A percentile compares a stretch with the other conserved stretches of the same genome.
Evolutionary conservation across 2,888 invertebrate genomes (phyloP).

Genomic region (Drosophila fulvimacula): DNA sequence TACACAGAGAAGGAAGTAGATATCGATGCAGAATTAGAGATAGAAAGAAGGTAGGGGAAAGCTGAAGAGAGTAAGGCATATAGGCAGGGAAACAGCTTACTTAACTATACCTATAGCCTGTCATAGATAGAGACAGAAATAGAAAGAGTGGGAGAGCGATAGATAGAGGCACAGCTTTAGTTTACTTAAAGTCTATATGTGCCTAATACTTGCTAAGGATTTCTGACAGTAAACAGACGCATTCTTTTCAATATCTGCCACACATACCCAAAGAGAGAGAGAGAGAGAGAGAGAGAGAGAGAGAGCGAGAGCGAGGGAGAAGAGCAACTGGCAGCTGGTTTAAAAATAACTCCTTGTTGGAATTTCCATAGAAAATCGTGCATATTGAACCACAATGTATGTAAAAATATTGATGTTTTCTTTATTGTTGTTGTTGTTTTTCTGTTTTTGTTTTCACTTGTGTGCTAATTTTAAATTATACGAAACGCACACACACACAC

Average conservation of each 20-base stretch:
- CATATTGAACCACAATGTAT: slow-evolving; percentile 64
- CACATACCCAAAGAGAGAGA: neutral
- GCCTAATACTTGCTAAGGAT: slow-evolving; percentile 50
- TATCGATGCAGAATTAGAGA: too few species aligned
- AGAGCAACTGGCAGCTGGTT: slow-evolving; percentile 31
- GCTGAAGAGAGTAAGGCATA: too few species aligned
- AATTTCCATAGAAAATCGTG: slow-evolving; percentile 67
- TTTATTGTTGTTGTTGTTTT: neutral
- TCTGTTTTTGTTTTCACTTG: slow-evolving; percentile 44
- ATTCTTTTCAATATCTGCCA: slow-evolving; percentile 7
- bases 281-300: neutral
- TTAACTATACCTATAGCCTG: too few species aligned
- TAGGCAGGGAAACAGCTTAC: too few species aligned
- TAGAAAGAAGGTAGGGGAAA: too few species aligned
- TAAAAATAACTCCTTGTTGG: slow-evolving; percentile 81
- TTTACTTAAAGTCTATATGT: slow-evolving; percentile 7
- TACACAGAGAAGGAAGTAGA: neutral
- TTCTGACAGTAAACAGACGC: slow-evolving; percentile 77
- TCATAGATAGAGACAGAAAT: neutral
- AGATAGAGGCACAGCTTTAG: neutral
- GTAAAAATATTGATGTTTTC: slow-evolving; percentile 74
- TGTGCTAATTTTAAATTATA: slow-evolving; percentile 75
- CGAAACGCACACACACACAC: slow-evolving; percentile 3
- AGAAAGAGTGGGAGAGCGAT: neutral
- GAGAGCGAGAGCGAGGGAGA: too few species aligned